These are phyloP conservation scores for Cheirogaleus medius DNA, from an alignment of 2,113 vertebrate genomes.

Conservation along the genomic window DNA sequence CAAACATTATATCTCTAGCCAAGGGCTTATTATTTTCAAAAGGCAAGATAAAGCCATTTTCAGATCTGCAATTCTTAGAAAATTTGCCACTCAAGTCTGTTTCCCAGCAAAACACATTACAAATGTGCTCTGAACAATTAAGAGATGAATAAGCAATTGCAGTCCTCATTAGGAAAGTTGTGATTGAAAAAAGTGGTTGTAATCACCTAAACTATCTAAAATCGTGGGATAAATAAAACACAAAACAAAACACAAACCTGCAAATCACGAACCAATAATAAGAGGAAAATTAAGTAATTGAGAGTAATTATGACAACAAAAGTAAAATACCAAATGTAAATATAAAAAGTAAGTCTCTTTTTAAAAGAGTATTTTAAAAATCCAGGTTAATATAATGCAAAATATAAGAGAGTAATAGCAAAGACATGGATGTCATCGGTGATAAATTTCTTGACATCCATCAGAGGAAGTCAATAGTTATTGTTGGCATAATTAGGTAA, in stretches of 20 bases:
- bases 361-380: constrained; percentile 7
- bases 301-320: neutral
- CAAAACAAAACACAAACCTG: constrained; percentile 21
- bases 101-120: neutral
- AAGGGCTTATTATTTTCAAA: constrained; percentile 1
- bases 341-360: neutral
- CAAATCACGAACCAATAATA: constrained; percentile 9
- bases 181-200: constrained; percentile 35
- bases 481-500: constrained; percentile 38
- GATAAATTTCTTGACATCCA: neutral
- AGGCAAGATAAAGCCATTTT: neutral
- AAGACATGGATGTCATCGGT: neutral
- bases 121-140: constrained; percentile 22
- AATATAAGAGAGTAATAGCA: neutral
- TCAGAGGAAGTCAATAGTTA: constrained; percentile 11
- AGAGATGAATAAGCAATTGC: constrained; percentile 41
- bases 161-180: constrained; percentile 26
- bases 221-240: constrained; percentile 39
- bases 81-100: neutral
- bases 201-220: constrained; percentile 20
- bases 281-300: constrained; percentile 23
- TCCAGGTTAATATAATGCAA: neutral
- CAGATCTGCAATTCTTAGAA: constrained; percentile 22
- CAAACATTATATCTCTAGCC: neutral
- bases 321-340: neutral